These are phyloP conservation scores for Callipepla californica DNA, from an alignment of 2,113 vertebrate species.

Conservation along the genomic window DNA sequence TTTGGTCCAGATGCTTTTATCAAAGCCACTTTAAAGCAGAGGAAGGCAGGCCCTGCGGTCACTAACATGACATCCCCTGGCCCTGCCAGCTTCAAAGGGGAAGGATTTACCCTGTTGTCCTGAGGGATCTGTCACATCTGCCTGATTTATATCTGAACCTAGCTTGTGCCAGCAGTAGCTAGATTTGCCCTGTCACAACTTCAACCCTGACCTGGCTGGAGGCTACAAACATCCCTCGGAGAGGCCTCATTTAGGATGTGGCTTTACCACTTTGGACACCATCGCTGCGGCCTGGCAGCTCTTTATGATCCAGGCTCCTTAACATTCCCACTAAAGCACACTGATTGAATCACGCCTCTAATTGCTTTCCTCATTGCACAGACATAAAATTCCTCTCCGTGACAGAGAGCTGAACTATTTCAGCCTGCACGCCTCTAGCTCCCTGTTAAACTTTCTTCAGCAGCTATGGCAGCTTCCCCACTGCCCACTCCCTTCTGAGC, in stretches of 20 bases:
- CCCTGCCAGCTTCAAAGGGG: not conserved
- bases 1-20: not conserved
- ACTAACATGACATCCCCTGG: not conserved
- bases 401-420: not conserved
- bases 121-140: not conserved
- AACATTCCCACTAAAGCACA: not conserved
- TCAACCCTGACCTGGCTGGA: not conserved
- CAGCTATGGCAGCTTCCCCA: not conserved
- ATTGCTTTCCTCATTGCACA: conserved; percentile 28
- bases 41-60: not conserved
- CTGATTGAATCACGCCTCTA: conserved; percentile 52
- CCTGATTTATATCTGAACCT: not conserved
- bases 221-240: not conserved
- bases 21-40: not conserved
- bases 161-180: not conserved
- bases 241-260: not conserved
- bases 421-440: conserved; percentile 22
- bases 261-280: not conserved
- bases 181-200: not conserved
- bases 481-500: not conserved
- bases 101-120: not conserved
- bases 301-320: not conserved
- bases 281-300: not conserved
- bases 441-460: not conserved
- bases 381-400: conserved; percentile 2